These are phyloP conservation scores for Melangyna quadrimaculata DNA, from an alignment of 2,888 invertebrate genomes.

Conservation along the genomic window DNA sequence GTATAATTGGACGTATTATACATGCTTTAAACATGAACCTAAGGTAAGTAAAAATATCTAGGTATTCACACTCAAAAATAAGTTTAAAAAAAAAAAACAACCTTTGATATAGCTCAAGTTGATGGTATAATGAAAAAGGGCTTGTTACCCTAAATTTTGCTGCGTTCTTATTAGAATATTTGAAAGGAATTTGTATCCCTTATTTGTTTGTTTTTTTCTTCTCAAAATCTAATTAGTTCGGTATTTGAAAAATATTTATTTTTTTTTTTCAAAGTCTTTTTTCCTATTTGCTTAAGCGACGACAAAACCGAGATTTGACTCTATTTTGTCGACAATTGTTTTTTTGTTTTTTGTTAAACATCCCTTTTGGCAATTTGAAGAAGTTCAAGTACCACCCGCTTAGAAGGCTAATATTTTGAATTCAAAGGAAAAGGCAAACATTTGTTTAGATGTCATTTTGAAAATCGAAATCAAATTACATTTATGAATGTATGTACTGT, in stretches of 20 bases:
- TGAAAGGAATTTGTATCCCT: background rate
- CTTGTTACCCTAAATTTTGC: background rate
- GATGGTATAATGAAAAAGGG: background rate
- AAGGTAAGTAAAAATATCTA: constrained; percentile 1
- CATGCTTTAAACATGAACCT: constrained; percentile 11
- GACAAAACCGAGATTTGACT: background rate
- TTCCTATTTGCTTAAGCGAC: background rate
- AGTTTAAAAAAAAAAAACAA: background rate
- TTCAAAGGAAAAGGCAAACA: constrained; percentile 20
- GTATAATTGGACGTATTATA: constrained; percentile 22
- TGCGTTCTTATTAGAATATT: background rate
- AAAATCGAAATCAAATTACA: constrained; percentile 25
- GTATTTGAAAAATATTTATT: constrained; percentile 15
- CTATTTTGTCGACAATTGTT: background rate
- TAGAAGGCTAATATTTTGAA: constrained; percentile 4
- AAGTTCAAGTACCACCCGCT: constrained; percentile 19
- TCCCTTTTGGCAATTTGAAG: background rate
- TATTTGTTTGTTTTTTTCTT: background rate
- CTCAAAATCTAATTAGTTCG: constrained; percentile 24
- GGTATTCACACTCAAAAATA: background rate
- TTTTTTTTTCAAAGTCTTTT: background rate
- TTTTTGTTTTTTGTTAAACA: background rate
- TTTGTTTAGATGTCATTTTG: constrained; percentile 8
- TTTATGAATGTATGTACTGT: background rate
- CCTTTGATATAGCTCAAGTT: background rate